A percentile compares a stretch with the other conserved stretches of the same genome.
Evolutionary conservation across 2,113 vertebrate species (phyloP).

Genomic region (Tupaia chinensis): DNA sequence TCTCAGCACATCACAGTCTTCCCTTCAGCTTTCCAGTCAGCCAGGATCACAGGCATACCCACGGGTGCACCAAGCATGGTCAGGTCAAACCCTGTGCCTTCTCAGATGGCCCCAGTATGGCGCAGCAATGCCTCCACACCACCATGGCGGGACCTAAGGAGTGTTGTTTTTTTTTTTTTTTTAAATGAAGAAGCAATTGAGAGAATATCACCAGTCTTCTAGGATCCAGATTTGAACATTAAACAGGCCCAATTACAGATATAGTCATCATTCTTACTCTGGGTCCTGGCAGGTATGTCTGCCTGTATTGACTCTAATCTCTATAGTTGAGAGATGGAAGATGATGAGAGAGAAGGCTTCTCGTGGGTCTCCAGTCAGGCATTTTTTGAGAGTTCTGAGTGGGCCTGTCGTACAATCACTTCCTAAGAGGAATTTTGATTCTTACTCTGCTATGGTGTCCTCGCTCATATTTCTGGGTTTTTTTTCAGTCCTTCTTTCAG

Average conservation of each 20-base stretch:
- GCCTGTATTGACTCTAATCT: not conserved
- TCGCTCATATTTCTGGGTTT: not conserved
- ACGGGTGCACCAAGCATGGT: no score
- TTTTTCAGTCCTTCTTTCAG: not conserved
- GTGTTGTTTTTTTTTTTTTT: not conserved
- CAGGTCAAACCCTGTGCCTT: no score
- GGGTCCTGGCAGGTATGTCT: not conserved
- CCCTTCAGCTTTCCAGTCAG: no score
- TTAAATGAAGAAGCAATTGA: not conserved
- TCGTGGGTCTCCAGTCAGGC: not conserved
- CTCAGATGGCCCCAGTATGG: no score
- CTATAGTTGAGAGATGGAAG: not conserved
- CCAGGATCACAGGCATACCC: no score
- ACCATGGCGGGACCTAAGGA: no score
- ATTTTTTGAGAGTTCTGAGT: not conserved
- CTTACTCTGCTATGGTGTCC: not conserved
- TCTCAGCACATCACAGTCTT: no score
- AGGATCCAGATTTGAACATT: not conserved
- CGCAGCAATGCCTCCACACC: no score
- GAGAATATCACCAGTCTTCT: not conserved
- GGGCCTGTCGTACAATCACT: not conserved
- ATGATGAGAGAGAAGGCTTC: not conserved
- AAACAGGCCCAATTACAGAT: not conserved
- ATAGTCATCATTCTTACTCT: not conserved
- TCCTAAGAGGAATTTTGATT: not conserved